Base-by-base conservation (phyloP, 2,888 invertebrate species). In the Tenthredo scrophulariae region DNA sequence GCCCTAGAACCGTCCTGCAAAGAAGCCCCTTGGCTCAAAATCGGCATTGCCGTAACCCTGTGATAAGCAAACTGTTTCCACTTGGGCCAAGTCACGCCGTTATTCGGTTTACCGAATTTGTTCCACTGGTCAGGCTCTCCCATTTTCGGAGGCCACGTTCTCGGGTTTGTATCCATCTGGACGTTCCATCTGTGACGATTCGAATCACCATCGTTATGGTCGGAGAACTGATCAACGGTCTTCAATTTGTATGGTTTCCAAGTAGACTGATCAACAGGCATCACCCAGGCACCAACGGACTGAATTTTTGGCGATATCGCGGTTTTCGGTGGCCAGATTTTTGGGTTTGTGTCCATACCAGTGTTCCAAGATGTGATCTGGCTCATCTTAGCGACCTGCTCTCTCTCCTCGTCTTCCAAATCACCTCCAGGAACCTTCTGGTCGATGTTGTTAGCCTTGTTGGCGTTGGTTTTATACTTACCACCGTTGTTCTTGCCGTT, bases 41-140 rank as follows among this genome's bases (percentile, higher is more conserved):
- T 86, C 6, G 92, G 91, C 65, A 90, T 86, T 0, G 91, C 89
- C 0, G 92, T 92, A 0, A 93, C 92, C 58, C 90, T 89, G 86
- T 93, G 92, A 80, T 93, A 93, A 0, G 91, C 91, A 85, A 93
- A 93, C 84, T 92, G 92, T 74, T 92, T 92, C 92, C 92, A 93
- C 84, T 91, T 92, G 0, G 91, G 90, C 92, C 92, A 92, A 33
- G 87, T 89, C 29, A 86, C 88, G 54, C 86, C 85, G 83, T 82
- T 87, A 0, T 87, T 80, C 3, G 87, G 85, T 29, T 89, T 90
- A 50, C 86, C 87, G 37, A 89, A 88, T 1, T 83, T 87, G 46
- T 87, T 91, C 92, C 91, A 92, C 26, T 91, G 88, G 33, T 89
- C 89, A 82, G 86, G 86, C 5, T 74, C 72, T 1, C 29, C 77